Conservation (phyloP, 1,140 invertebrate genomes). For the Vanessa tameamea region DNA sequence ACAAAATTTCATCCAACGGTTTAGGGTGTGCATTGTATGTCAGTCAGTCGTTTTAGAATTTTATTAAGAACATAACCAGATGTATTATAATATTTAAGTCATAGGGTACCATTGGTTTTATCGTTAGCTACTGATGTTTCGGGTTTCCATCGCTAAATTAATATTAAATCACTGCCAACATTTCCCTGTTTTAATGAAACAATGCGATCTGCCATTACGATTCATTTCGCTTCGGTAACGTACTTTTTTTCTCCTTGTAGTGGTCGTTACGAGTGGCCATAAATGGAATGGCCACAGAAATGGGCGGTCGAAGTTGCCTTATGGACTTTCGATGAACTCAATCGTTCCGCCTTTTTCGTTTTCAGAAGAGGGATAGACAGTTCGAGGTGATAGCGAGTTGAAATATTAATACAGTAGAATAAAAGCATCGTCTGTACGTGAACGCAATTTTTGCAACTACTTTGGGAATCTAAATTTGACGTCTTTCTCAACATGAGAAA, state of each 20-base stretch:
- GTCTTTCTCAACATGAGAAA: no score
- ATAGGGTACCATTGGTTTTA: neutral
- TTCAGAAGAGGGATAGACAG: constrained; percentile 51
- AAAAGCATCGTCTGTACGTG: constrained; percentile 44
- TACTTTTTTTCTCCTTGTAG: constrained; percentile 53
- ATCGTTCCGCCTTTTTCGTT: constrained; percentile 48
- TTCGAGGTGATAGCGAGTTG: constrained; percentile 42
- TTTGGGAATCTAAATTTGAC: neutral
- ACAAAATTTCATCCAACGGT: no score
- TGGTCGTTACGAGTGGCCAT: constrained; percentile 56
- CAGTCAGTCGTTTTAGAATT: no score
- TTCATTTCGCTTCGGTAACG: constrained; percentile 52
- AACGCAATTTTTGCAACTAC: constrained; percentile 30
- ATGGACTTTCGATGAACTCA: constrained; percentile 55
- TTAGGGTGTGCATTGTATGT: no score
- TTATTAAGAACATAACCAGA: no score
- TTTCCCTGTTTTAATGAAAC: constrained; percentile 55
- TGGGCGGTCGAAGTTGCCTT: constrained; percentile 55
- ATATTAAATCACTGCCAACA: constrained; percentile 39
- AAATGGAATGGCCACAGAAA: constrained; percentile 59
- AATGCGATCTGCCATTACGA: constrained; percentile 52
- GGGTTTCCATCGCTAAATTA: constrained; percentile 28
- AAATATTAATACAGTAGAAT: constrained; percentile 58
- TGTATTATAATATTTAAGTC: neutral
- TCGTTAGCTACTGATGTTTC: neutral